Evolutionary conservation across 2,113 vertebrate species (phyloP).

Genomic region (Dasyurus viverrinus): DNA sequence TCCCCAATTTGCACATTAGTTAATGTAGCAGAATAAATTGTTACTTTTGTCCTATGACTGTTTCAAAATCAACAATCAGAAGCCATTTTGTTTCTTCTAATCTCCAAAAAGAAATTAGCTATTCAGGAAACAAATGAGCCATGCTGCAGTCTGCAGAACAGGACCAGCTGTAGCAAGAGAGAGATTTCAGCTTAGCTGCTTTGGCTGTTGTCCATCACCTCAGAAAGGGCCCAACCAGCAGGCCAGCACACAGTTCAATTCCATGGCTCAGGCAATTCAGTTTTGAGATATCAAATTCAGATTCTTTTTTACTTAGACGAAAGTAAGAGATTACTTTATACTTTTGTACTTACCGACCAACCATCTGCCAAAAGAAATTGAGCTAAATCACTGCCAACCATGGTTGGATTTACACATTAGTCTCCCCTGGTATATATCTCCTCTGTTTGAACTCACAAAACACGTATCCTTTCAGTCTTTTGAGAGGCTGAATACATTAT

Average conservation of each 20-base stretch:
- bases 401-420: neutral
- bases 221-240: neutral
- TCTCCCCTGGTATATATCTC: neutral
- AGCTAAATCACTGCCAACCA: constrained; percentile 50
- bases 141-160: neutral
- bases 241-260: neutral
- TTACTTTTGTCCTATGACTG: neutral
- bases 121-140: neutral
- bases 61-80: constrained; percentile 4
- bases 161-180: neutral
- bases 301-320: constrained; percentile 51
- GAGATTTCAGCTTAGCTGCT: neutral
- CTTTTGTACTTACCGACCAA: constrained; percentile 41
- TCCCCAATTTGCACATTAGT: constrained; percentile 25
- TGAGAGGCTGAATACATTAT: constrained; percentile 9
- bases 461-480: constrained; percentile 1
- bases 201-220: neutral
- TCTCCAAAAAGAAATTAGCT: neutral
- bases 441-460: neutral
- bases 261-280: neutral
- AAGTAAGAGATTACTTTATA: constrained; percentile 43
- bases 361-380: constrained; percentile 36
- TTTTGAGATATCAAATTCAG: constrained; percentile 51
- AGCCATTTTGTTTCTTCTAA: neutral
- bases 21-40: neutral